Evolutionary conservation across 1,140 invertebrate genomes (phyloP), one percentile per base, ranked within the genome.

Genomic region (Meloidogyne hapla): DNA sequence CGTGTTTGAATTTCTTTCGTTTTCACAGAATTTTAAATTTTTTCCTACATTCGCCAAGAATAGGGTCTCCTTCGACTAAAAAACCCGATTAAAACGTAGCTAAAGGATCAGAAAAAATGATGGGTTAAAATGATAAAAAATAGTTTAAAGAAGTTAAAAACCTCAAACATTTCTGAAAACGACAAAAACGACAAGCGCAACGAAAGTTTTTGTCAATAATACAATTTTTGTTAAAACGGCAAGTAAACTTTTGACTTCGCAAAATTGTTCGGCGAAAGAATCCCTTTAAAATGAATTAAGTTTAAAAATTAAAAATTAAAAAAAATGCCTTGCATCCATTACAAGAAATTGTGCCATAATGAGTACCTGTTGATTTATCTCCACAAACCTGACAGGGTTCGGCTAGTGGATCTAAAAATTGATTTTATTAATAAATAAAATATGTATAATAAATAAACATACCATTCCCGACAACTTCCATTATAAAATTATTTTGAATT

Each of bases 201-300:
- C 85, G 80, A 68, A 87, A 86, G 78, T 87, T 86, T 69, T 86
- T 86, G 88, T 98, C 94, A 42, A 99, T 94, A 0, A 95, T 91
- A 87, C 96, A 98, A 87, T 92, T 93, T 85, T 95, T 91, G 83
- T 91, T 93, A 89, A 96, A 96, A 88, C 95, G 92, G 91, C 96
- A 98, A 0, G 93, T 93, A 88, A 98, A 99, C 8, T 93, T 90
- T 88, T 98, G 95, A 88, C 95, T 97, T 87, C 98, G 98, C 40
- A 96, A 90, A 0, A 99, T 94, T 64, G 93, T 94, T 66, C 94
- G 89, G 26, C 94, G 89, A 87, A 96, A 96, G 89, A 96, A 96
- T 94, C 94, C 94, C 87, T 96, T 65, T 69, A 83, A 83, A 26
- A 77, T 2, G 26, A 75, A 28, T 13, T 38, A 75, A 45, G 42